Evolutionary conservation across 2,888 invertebrate genomes (phyloP).

Genomic region (Yponomeuta plumbellus): DNA sequence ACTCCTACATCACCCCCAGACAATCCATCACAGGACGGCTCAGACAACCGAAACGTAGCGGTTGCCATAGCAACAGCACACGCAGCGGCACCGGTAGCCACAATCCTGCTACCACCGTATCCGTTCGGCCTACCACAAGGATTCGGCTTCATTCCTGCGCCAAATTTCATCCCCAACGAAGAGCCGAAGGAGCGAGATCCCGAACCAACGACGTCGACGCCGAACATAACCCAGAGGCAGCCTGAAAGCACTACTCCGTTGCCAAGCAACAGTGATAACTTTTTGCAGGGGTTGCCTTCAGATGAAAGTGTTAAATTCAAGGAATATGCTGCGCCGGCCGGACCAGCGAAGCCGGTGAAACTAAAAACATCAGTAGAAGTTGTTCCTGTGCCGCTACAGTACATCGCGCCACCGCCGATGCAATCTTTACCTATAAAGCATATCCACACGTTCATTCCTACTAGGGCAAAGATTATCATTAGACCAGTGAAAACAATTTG

Average conservation of each 20-base stretch:
- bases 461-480: slow-evolving; percentile 50
- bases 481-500: slow-evolving; percentile 43
- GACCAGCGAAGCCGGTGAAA: slow-evolving; percentile 36
- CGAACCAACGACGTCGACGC: slow-evolving; percentile 45
- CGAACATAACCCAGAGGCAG: slow-evolving; percentile 29
- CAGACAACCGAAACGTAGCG: slow-evolving; percentile 50
- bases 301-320: slow-evolving; percentile 54
- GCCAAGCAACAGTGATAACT: slow-evolving; percentile 53
- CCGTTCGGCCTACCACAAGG: slow-evolving; percentile 61
- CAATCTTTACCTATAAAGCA: slow-evolving; percentile 30
- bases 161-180: slow-evolving; percentile 39
- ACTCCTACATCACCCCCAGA: neutral
- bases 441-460: slow-evolving; percentile 52
- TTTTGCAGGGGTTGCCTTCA: slow-evolving; percentile 54
- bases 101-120: slow-evolving; percentile 62
- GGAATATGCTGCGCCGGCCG: slow-evolving; percentile 39
- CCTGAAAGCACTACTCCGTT: slow-evolving; percentile 48
- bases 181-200: slow-evolving; percentile 21
- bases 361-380: slow-evolving; percentile 60
- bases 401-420: slow-evolving; percentile 60
- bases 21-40: slow-evolving; percentile 4
- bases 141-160: slow-evolving; percentile 44
- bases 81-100: slow-evolving; percentile 63
- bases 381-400: slow-evolving; percentile 58
- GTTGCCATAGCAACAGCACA: slow-evolving; percentile 65